Percentiles rank a stretch among this genome's conserved stretches.
phyloP scores from a whole-genome alignment of 2,797 vertebrate genomes.

The Phrynocephalus forsythii region DNA sequence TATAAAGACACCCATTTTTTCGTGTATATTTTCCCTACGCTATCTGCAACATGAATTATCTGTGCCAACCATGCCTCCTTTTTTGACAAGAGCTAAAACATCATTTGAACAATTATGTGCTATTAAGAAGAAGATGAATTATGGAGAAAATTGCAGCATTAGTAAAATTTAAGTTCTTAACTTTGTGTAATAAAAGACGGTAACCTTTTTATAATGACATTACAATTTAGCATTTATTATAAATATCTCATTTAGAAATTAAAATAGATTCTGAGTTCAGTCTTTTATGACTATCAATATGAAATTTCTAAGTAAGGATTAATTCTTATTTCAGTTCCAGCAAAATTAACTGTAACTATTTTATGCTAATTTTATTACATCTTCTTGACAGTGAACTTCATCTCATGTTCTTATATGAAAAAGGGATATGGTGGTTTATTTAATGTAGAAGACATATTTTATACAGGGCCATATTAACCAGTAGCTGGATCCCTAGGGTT shows the following conservation, averaged over 20 bases:
- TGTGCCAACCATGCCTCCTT: slow-evolving; percentile 64
- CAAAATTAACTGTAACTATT: slow-evolving; percentile 55
- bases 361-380: slow-evolving; percentile 48
- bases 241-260: slow-evolving; percentile 63
- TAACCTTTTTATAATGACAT: slow-evolving; percentile 70
- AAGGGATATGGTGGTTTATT: slow-evolving; percentile 12
- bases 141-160: slow-evolving; percentile 75
- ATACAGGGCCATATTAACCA: no score
- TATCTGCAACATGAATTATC: slow-evolving; percentile 47
- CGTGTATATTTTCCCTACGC: slow-evolving; percentile 26
- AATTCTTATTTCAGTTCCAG: slow-evolving; percentile 50
- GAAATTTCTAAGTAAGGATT: slow-evolving; percentile 51
- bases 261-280: slow-evolving; percentile 68
- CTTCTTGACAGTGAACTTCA: slow-evolving; percentile 9
- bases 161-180: slow-evolving; percentile 77
- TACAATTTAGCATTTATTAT: slow-evolving; percentile 73
- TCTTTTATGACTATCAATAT: slow-evolving; percentile 47
- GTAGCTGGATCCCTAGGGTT: no score
- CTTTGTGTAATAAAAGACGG: slow-evolving; percentile 67
- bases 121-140: slow-evolving; percentile 76
- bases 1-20: background rate
- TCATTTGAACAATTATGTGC: slow-evolving; percentile 74
- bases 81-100: slow-evolving; percentile 57
- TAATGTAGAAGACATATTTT: background rate
- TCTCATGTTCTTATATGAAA: slow-evolving; percentile 11